phyloP scores from a whole-genome alignment of 2,888 invertebrate species.

The Xestia rhomboidea region DNA sequence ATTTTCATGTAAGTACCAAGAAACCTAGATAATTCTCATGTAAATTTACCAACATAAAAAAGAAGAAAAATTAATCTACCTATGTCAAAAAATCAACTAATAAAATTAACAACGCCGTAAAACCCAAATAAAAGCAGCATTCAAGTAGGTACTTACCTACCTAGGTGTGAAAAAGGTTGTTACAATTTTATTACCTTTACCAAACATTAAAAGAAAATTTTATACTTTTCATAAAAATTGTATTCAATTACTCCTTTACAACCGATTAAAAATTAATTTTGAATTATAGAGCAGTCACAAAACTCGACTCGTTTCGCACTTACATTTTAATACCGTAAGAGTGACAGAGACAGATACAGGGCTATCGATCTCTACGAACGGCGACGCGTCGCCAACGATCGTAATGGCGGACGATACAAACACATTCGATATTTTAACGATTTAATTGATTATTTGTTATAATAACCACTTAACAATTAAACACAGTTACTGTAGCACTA shows the following conservation, averaged over 20 bases:
- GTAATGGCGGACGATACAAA: constrained; percentile 84
- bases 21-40: not conserved
- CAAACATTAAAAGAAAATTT: constrained; percentile 35
- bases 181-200: constrained; percentile 46
- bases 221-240: constrained; percentile 40
- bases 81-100: not conserved
- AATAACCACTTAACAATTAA: constrained; percentile 63
- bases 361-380: constrained; percentile 78
- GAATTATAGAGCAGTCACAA: constrained; percentile 63
- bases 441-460: constrained; percentile 73
- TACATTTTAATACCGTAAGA: constrained; percentile 73
- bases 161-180: constrained; percentile 37
- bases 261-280: constrained; percentile 60
- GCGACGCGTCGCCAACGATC: constrained; percentile 72
- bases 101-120: constrained; percentile 16
- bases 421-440: constrained; percentile 74
- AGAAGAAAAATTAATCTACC: not conserved
- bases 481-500: constrained; percentile 62
- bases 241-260: constrained; percentile 36
- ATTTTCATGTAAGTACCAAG: not conserved
- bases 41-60: not conserved
- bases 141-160: constrained; percentile 2
- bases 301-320: constrained; percentile 73
- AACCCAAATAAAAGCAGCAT: constrained; percentile 29
- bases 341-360: constrained; percentile 80